phyloP scores from a whole-genome alignment of 2,888 invertebrate species.

The Crioceris asparagi region DNA sequence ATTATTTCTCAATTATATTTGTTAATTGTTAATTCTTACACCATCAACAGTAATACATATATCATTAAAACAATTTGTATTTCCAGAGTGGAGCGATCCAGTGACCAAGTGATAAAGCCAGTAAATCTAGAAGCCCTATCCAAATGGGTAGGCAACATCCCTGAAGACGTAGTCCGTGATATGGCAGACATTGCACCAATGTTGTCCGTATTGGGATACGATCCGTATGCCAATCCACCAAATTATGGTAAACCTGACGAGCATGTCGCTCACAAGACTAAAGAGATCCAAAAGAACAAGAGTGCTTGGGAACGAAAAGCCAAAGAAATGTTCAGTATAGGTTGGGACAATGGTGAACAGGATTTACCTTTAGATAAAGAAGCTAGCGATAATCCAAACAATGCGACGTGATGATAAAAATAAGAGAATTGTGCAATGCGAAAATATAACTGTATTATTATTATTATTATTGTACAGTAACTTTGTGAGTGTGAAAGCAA shows the following conservation, averaged over 20 bases:
- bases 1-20: too few relatives aligned
- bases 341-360: slow-evolving; percentile 22
- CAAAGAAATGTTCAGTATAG: slow-evolving; percentile 35
- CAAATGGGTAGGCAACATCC: slow-evolving; percentile 85
- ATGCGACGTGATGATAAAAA: slow-evolving; percentile 33
- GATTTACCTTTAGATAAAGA: slow-evolving; percentile 32
- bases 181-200: slow-evolving; percentile 93
- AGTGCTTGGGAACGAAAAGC: slow-evolving; percentile 36
- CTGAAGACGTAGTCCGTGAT: slow-evolving; percentile 82
- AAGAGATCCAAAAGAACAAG: slow-evolving; percentile 33
- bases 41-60: neutral
- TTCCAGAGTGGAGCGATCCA: slow-evolving; percentile 87
- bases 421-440: too few relatives aligned
- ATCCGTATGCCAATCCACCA: slow-evolving; percentile 93
- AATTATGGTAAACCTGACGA: slow-evolving; percentile 81
- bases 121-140: slow-evolving; percentile 92
- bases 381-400: slow-evolving; percentile 32
- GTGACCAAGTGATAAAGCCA: slow-evolving; percentile 97
- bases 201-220: slow-evolving; percentile 86
- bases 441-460: too few relatives aligned
- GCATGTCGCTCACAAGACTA: slow-evolving; percentile 58
- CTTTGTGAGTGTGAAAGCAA: too few relatives aligned
- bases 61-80: slow-evolving; percentile 11
- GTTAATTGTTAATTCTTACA: too few relatives aligned
- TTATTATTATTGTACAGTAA: too few relatives aligned